These are phyloP conservation scores for Tenodera sinensis DNA, from an alignment of 2,888 invertebrate species.

Conservation along the genomic window DNA sequence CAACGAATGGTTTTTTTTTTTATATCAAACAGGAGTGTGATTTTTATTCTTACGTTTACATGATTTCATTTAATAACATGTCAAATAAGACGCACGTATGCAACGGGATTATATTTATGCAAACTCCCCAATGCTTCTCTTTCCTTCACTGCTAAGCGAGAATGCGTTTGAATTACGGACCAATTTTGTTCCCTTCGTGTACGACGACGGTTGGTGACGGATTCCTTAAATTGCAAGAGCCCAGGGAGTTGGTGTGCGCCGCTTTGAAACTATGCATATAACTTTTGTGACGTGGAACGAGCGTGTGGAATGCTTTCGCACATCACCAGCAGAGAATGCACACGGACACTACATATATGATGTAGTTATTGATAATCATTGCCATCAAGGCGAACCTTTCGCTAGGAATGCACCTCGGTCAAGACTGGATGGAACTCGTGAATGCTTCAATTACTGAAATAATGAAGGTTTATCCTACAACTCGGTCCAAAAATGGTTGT, in stretches of 20 bases:
- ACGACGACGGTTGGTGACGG: neutral
- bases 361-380: neutral
- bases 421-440: too few species aligned
- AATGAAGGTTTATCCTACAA: too few species aligned
- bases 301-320: neutral
- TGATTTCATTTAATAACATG: too few species aligned
- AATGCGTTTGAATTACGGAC: neutral
- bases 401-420: neutral
- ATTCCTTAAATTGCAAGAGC: neutral
- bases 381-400: neutral
- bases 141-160: neutral
- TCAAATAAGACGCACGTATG: too few species aligned
- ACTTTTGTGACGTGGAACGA: neutral
- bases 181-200: neutral
- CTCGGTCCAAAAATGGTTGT: too few species aligned
- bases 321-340: neutral
- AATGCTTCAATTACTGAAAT: too few species aligned
- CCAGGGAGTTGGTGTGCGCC: neutral
- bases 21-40: too few species aligned
- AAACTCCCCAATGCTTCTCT: neutral
- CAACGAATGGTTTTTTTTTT: too few species aligned
- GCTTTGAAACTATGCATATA: neutral
- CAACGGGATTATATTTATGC: too few species aligned
- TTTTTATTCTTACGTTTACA: too few species aligned
- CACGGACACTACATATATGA: neutral